Conservation (phyloP, 2,113 vertebrate species). For the Hyla sarda region DNA sequence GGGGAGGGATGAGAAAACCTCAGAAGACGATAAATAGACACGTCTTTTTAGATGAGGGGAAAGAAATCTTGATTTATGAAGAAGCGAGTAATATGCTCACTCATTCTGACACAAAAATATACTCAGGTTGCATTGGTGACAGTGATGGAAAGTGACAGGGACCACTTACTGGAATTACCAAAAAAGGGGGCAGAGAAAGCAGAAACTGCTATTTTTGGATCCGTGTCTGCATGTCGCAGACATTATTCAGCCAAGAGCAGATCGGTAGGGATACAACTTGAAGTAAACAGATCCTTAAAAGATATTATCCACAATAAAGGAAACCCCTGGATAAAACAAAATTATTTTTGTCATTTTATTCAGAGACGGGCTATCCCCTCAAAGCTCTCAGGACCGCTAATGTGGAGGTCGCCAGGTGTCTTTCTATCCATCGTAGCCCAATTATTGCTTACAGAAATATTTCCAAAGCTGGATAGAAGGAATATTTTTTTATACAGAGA, state of each 20-base stretch:
- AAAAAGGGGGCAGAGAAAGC: neutral
- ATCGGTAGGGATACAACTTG: neutral
- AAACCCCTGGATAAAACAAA: neutral
- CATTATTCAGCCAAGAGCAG: conserved; percentile 17
- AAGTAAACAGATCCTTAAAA: neutral
- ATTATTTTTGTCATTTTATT: neutral
- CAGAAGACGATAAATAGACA: conserved; percentile 19
- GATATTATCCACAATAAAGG: neutral
- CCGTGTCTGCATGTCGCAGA: neutral
- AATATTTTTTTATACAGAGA: no score
- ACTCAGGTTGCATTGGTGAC: conserved; percentile 31
- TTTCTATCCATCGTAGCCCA: no score
- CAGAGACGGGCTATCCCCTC: neutral
- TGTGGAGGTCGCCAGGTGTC: neutral
- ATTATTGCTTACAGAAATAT: no score
- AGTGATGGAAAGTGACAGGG: conserved; percentile 23
- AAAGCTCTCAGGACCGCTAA: neutral
- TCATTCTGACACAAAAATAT: conserved; percentile 13
- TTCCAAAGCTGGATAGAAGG: no score
- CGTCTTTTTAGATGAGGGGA: neutral
- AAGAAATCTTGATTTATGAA: conserved; percentile 36
- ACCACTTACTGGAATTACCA: conserved; percentile 9
- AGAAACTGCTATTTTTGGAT: conserved; percentile 17
- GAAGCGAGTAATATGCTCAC: neutral
- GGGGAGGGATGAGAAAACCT: no score